Evolutionary conservation across 2,797 vertebrate genomes (phyloP).

Genomic region (Sebastiscus tertius): DNA sequence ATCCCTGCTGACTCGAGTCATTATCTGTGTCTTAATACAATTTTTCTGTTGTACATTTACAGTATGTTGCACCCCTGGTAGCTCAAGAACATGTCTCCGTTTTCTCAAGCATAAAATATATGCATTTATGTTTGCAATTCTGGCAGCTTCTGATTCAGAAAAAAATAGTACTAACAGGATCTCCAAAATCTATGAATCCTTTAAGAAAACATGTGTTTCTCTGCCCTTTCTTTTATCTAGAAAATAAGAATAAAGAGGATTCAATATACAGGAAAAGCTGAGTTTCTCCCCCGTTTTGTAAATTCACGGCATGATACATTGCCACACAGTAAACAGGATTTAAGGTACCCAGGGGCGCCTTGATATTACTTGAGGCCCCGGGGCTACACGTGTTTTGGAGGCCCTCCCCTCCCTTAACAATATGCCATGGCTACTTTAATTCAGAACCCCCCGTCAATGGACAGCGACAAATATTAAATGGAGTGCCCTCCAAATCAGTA

Average conservation of each 20-base stretch:
- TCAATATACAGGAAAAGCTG: neutral
- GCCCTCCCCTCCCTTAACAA: too few species aligned
- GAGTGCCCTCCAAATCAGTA: too few species aligned
- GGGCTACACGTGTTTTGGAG: too few species aligned
- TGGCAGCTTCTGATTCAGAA: neutral
- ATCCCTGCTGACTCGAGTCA: neutral
- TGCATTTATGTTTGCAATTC: neutral
- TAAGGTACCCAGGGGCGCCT: neutral
- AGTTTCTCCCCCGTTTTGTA: neutral
- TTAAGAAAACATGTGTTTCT: neutral
- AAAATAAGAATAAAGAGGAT: neutral
- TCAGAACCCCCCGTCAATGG: too few species aligned
- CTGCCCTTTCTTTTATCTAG: neutral
- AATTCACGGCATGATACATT: neutral
- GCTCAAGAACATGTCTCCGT: neutral
- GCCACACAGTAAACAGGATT: neutral
- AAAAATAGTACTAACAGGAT: neutral
- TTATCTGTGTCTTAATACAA: neutral
- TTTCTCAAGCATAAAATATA: slow-evolving; percentile 2
- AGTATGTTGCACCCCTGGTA: neutral
- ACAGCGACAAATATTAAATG: too few species aligned
- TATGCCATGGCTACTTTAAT: too few species aligned
- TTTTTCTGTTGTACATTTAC: slow-evolving; percentile 11
- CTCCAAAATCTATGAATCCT: neutral
- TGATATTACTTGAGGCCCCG: too few species aligned